These are phyloP conservation scores for Charadrius vociferus DNA, from an alignment of 2,113 vertebrate species.

Conservation along the genomic window DNA sequence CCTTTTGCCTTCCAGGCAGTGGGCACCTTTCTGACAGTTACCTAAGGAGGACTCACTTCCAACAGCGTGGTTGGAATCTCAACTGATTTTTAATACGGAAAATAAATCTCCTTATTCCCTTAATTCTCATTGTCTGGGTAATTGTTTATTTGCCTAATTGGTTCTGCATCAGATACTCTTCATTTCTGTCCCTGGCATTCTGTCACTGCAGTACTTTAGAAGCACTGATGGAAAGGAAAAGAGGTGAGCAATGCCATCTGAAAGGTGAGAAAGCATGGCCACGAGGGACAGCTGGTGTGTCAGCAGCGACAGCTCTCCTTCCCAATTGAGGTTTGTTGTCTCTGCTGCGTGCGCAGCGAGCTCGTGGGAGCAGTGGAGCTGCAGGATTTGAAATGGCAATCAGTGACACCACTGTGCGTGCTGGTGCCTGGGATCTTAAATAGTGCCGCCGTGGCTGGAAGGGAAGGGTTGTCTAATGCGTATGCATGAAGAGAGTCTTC, in stretches of 20 bases:
- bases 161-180: slow-evolving; percentile 65
- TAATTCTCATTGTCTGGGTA: slow-evolving; percentile 44
- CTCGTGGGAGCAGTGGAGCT: background rate
- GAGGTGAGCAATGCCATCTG: slow-evolving; percentile 43
- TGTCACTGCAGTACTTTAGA: slow-evolving; percentile 44
- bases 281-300: background rate
- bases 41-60: background rate
- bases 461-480: background rate
- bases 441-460: background rate
- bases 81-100: slow-evolving; percentile 20
- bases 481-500: background rate
- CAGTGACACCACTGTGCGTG: background rate
- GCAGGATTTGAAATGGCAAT: background rate
- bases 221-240: background rate
- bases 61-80: background rate
- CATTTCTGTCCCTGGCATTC: slow-evolving; percentile 22
- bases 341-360: background rate
- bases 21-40: slow-evolving; percentile 5
- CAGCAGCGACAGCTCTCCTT: slow-evolving; percentile 33
- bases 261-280: slow-evolving; percentile 41
- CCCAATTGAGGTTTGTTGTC: background rate
- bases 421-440: background rate
- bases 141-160: slow-evolving; percentile 72
- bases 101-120: background rate
- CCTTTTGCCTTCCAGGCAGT: background rate